These are phyloP conservation scores for Lordiphosa fenestrarum DNA, from an alignment of 2,888 invertebrate genomes.

Conservation along the genomic window DNA sequence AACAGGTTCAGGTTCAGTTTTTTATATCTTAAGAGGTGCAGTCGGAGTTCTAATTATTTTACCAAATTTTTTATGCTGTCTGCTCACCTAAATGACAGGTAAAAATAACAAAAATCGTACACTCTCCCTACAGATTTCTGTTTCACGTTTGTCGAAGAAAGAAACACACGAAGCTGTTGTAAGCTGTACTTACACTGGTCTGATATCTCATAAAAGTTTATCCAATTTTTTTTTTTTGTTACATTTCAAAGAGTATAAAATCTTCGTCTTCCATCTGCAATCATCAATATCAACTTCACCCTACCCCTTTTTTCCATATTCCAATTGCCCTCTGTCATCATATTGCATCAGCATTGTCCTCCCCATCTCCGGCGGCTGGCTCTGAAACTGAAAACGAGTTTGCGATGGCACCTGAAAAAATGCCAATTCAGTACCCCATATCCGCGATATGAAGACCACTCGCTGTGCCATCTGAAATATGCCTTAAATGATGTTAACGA, in stretches of 20 bases:
- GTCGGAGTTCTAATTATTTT: no score
- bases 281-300: background rate
- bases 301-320: constrained; percentile 15
- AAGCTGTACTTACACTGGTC: no score
- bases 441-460: constrained; percentile 30
- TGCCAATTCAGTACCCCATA: constrained; percentile 21
- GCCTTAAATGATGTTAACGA: constrained; percentile 71
- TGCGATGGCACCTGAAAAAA: constrained; percentile 35
- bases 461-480: constrained; percentile 36
- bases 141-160: no score
- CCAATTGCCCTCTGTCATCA: constrained; percentile 37
- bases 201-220: no score
- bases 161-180: no score
- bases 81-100: no score
- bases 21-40: no score
- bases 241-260: background rate
- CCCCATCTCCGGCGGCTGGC: constrained; percentile 18
- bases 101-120: no score
- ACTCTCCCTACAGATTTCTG: no score
- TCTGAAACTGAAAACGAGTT: constrained; percentile 19
- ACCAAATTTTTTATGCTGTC: no score
- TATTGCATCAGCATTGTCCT: constrained; percentile 35
- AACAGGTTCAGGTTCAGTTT: no score
- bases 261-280: background rate
- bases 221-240: no score